Evolutionary conservation across 92 coral and sea anemone species (phyloP), one percentile per base, ranked within the genome.

Genomic region (Phenganax stokvisi): DNA sequence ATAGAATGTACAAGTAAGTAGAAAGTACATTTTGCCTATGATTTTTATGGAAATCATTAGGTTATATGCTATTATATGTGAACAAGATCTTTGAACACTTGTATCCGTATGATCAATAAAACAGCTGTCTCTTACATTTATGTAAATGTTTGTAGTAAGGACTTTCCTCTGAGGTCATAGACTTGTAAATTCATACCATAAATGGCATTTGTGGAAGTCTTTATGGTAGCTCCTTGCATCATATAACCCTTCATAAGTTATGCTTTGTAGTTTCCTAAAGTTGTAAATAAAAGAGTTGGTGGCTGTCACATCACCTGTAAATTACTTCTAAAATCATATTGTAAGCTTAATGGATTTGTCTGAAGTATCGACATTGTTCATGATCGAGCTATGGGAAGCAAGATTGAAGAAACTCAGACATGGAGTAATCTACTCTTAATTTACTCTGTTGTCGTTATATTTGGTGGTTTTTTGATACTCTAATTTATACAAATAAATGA

Each of bases 361-460:
- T 12, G 69, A 64, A 16, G 74, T 79, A 62, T 79, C 83, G 47
- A 53, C 83, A 52, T 9, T 44, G 20, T 79, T 79, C 53, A 54
- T 79, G 61, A 52, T 79, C 15, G 71, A 79, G 51, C 37, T 79
- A 0, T 79, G 83, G 83, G 83, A 79, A 64, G 56, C 83, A 62
- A 79, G 31, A 65, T 52, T 79, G 71, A 79, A 79, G 74, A 79
- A 28, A 65, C 20, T 57, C 60, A 79, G 65, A 15, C 83, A 64
- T 79, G 83, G 83, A 60, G 83, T 79, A 79, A 79, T 31, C 65
- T 68, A 68, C 25, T 64, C 5, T 17, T 28, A 74, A 54, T 51
- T 74, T 54, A 74, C 25, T 29, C 7, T 56, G 51, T 59, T 54
- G 78, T 12, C 30, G 20, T 29, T 75, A 30, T 16, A 72, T 53